Percentiles rank a stretch among this genome's conserved stretches.
Conservation (phyloP, 2,113 vertebrate species). For the Peromyscus californicus region DNA sequence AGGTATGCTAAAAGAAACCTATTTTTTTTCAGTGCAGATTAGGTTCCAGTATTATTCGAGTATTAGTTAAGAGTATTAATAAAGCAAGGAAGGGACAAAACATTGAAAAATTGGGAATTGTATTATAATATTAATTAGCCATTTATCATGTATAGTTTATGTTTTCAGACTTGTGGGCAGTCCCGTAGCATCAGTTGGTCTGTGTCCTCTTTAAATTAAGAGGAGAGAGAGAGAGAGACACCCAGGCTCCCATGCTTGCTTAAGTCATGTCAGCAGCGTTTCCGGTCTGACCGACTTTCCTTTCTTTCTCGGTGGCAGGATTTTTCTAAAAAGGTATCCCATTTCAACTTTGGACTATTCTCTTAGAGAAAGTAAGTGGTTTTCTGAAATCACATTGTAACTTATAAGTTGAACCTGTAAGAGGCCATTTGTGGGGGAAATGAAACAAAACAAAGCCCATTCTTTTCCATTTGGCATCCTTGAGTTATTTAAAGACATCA, state of each 20-base stretch:
- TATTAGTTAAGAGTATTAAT: background rate
- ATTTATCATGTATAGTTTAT: background rate
- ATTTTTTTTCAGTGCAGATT: background rate
- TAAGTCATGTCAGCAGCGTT: background rate
- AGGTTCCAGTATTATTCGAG: background rate
- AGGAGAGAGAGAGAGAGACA: background rate
- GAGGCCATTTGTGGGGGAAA: background rate
- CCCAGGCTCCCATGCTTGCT: background rate
- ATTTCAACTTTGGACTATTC: slow-evolving; percentile 10
- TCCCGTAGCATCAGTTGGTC: background rate
- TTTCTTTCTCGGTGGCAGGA: background rate
- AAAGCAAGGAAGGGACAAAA: background rate
- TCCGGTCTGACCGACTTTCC: background rate
- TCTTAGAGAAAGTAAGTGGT: slow-evolving; percentile 30
- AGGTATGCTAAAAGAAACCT: background rate
- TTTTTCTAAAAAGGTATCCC: background rate
- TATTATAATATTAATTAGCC: background rate
- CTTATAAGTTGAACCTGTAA: slow-evolving; percentile 27
- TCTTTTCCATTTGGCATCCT: background rate
- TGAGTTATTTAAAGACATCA: slow-evolving; percentile 16
- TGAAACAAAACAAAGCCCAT: background rate
- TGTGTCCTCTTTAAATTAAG: background rate
- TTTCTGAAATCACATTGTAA: background rate
- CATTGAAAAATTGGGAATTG: background rate
- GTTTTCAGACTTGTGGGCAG: background rate